Evolutionary conservation across 2,888 invertebrate genomes (phyloP).

Genomic region (Exocentrus adspersus): DNA sequence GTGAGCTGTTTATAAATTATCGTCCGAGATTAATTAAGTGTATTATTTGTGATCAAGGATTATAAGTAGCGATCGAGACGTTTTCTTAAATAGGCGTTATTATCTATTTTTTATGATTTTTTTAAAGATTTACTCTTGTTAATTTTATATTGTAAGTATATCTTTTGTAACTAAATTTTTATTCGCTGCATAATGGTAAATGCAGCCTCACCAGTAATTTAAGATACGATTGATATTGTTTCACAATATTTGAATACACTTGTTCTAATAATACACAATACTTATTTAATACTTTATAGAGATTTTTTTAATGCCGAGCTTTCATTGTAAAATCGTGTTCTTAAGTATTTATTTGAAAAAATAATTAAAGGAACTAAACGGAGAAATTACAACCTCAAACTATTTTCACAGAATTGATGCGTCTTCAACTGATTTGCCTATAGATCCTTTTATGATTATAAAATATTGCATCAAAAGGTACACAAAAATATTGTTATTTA

Average conservation of each 20-base stretch:
- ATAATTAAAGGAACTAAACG: too few relatives aligned
- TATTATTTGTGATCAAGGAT: not conserved
- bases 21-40: not conserved
- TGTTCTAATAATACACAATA: not conserved
- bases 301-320: too few relatives aligned
- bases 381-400: too few relatives aligned
- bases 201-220: not conserved
- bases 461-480: too few relatives aligned
- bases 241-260: not conserved
- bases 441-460: too few relatives aligned
- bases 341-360: too few relatives aligned
- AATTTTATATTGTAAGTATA: not conserved
- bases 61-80: not conserved
- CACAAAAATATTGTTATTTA: too few relatives aligned
- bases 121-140: not conserved
- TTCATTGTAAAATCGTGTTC: too few relatives aligned
- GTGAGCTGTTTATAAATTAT: not conserved
- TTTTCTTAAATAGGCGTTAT: not conserved
- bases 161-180: slow-evolving; percentile 1
- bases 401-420: too few relatives aligned
- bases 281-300: not conserved
- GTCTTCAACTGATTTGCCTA: too few relatives aligned
- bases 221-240: not conserved
- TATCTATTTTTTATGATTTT: not conserved
- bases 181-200: not conserved